phyloP scores from a whole-genome alignment of 2,113 vertebrate genomes.

The Pandion haliaetus region DNA sequence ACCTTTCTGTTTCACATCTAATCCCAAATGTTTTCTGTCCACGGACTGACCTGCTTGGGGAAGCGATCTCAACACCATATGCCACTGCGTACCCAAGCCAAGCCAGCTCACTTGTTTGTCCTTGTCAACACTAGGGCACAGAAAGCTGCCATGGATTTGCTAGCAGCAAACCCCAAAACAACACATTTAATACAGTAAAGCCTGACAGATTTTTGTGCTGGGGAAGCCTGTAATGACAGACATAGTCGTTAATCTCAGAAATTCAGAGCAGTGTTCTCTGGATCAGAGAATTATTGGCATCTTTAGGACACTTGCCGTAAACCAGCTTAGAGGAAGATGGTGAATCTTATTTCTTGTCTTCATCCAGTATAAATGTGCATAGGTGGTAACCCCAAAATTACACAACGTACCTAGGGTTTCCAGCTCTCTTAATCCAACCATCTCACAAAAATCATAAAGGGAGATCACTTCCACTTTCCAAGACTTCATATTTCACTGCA shows the following conservation, averaged over 20 bases:
- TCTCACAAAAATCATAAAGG: background rate
- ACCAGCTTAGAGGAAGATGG: background rate
- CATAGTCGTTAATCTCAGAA: background rate
- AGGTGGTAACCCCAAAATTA: background rate
- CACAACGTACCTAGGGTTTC: background rate
- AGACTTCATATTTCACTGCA: background rate
- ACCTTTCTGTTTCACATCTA: conserved; percentile 19
- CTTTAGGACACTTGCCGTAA: background rate
- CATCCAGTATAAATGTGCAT: background rate
- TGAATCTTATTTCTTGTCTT: background rate
- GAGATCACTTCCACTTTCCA: background rate
- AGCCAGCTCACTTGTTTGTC: background rate
- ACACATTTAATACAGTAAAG: background rate
- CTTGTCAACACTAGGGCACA: background rate
- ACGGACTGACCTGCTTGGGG: background rate
- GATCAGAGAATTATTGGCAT: background rate
- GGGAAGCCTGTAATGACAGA: background rate
- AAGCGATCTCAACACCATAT: conserved; percentile 39
- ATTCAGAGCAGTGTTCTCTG: background rate
- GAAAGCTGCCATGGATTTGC: background rate
- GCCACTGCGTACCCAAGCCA: conserved; percentile 5
- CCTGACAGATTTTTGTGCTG: background rate
- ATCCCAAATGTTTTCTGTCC: conserved; percentile 28
- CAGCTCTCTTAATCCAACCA: background rate
- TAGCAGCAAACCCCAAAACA: background rate